Base-by-base conservation (phyloP, 1,140 invertebrate genomes). In the Diuraphis noxia region DNA sequence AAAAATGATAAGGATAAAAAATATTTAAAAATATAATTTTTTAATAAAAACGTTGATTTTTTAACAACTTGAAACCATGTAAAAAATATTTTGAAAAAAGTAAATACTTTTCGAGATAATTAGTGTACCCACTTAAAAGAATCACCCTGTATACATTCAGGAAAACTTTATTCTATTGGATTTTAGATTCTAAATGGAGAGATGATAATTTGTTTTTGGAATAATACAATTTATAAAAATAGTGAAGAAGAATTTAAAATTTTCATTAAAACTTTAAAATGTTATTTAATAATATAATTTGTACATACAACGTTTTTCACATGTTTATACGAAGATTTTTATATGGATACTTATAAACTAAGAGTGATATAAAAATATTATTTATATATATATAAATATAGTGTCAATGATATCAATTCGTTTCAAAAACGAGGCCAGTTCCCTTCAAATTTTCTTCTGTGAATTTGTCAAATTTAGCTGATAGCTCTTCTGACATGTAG, bases 391-490 rank as follows among this genome's bases (percentile, higher is more conserved):
- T 34, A 43, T 49, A 49, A 49, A n/a, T 72, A 72, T 72, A 72
- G 13, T 72, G 13, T n/a, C 13, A n/a, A 89, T n/a, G n/a, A 43
- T 77, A 77, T 91, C 34, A 91, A 38, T 79, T 40, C 5, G 89
- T 92, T 85, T 96, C 94, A 92, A 96, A 96, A 84, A 93, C 94
- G 5, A 97, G 93, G 3, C 95, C 96, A 10, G 95, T 96, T 10
- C 95, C 96, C 63, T 95, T 94, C 8, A 96, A 93, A 94, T 97
- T 95, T 92, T 95, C 93, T 46, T 96, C 95, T 2, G 95, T 96
- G 96, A 96, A 97, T 46, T 95, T 93, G 93, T 98, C 96, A 92
- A 98, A 97, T 93, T 94, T 95, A 40, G 94, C 93, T 7, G 95
- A 95, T 92, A 97, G 93, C 92, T 97, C 96, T 6, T 95, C 94